Base-by-base conservation (phyloP, 2,113 vertebrate genomes). In the Emydura subglobosa region DNA sequence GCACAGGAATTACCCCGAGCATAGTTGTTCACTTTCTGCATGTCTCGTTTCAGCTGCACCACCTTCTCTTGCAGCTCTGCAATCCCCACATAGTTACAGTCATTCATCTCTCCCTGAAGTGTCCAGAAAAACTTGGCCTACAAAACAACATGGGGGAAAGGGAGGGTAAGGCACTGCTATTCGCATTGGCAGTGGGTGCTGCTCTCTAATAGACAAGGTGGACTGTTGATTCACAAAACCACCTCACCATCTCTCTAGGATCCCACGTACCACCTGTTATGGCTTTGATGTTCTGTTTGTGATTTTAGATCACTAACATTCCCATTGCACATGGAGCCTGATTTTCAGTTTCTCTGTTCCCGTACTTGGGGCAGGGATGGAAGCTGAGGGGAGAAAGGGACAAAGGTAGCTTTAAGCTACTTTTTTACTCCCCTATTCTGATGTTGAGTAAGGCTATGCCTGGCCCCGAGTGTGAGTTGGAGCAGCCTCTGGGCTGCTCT, bases 21-120 rank as follows among this genome's bases (percentile, higher is more conserved):
- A n/a, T 96, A 98, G 31, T 27, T 87, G 80, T 97, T 97, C 61
- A 90, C 97, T 42, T 95, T 97, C 85, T 96, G 89, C 78, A 97
- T 97, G 80, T 87, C 87, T 65, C 4, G 31, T 83, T 97, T 98
- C 82, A 98, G 96, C 81, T 95, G 97, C 3, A 93, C 80, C 68
- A 97, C 87, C 83, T 95, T 97, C 80, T 95, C 93, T 79, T 81
- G 95, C 95, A 98, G 93, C 94, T 98, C 97, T 31, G 88, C 80
- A 57, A 82, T 61, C 13, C 92, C 95, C 98, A 98, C 8, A 49
- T 42, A 91, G 94, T 98, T 98, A 88, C 84, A 97, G 54, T 88
- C 96, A 94, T 98, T 98, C 94, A 97, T 53, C 3, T 97, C 93
- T 42, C 97, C 97, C 93, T 98, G 97, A 65, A 98, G 83, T 6